phyloP scores from a whole-genome alignment of 2,797 vertebrate genomes.

The Danio choprae region DNA sequence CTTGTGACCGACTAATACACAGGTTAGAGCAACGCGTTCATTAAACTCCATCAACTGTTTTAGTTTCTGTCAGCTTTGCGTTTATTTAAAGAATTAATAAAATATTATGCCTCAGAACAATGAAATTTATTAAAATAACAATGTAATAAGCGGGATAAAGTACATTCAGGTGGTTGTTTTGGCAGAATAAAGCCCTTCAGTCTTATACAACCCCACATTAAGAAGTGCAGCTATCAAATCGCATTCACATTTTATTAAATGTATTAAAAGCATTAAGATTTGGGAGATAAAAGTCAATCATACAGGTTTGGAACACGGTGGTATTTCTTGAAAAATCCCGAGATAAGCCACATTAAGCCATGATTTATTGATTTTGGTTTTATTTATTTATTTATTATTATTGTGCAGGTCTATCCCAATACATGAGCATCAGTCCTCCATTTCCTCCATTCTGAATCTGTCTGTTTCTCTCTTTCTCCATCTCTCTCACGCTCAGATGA shows the following conservation, averaged over 20 bases:
- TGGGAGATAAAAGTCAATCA: neutral
- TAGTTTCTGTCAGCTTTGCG: too few relatives aligned
- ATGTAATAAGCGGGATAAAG: too few relatives aligned
- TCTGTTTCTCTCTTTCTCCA: constrained; percentile 9
- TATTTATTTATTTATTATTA: constrained; percentile 4
- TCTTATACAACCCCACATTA: neutral
- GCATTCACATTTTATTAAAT: neutral
- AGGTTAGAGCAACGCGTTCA: too few relatives aligned
- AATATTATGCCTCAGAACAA: too few relatives aligned
- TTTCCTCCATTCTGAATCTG: constrained; percentile 4
- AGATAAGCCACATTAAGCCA: neutral
- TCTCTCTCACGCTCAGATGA: constrained; percentile 23
- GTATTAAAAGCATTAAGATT: neutral
- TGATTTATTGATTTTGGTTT: neutral
- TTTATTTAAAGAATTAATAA: too few relatives aligned
- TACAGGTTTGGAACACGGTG: neutral
- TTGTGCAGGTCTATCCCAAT: constrained; percentile 8
- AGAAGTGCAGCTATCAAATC: neutral
- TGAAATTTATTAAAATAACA: too few relatives aligned
- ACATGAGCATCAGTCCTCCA: neutral
- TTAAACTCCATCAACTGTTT: too few relatives aligned
- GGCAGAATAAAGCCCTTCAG: too few relatives aligned
- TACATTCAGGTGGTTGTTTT: too few relatives aligned
- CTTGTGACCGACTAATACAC: too few relatives aligned
- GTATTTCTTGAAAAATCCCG: neutral